Conservation (phyloP, 1,140 invertebrate species). For the Rhopalosiphum padi region DNA sequence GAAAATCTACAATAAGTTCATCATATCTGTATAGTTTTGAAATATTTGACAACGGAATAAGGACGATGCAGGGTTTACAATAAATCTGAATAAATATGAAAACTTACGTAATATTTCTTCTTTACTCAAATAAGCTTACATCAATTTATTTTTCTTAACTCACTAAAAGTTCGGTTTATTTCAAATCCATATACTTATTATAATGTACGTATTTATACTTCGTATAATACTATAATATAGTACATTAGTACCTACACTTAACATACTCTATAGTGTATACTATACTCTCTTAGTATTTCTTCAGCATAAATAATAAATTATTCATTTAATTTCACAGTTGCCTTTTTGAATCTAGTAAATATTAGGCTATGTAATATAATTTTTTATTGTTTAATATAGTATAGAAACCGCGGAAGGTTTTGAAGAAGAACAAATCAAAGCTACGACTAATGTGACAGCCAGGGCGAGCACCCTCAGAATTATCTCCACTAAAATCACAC, state of each 20-base stretch:
- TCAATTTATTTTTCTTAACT: background rate
- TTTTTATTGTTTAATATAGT: background rate
- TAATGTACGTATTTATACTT: no score
- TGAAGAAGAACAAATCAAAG: background rate
- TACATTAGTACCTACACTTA: background rate
- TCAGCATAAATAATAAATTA: background rate
- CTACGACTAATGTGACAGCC: background rate
- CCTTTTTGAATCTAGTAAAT: no score
- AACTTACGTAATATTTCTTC: background rate
- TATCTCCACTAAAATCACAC: background rate
- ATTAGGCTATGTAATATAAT: background rate
- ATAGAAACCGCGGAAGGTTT: background rate
- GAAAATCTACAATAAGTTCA: background rate
- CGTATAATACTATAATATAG: no score
- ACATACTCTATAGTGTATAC: no score
- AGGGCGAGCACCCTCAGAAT: background rate
- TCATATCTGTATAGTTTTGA: background rate
- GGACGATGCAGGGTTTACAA: background rate
- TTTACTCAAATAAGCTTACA: background rate
- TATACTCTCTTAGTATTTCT: background rate
- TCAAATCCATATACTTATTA: no score
- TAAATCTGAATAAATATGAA: background rate
- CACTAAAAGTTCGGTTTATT: no score
- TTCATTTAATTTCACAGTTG: background rate
- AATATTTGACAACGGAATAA: background rate